Percentiles rank a stretch among this genome's conserved stretches.
Conservation (phyloP, 1,140 invertebrate genomes). For the Pogonognathellus flavescens region DNA sequence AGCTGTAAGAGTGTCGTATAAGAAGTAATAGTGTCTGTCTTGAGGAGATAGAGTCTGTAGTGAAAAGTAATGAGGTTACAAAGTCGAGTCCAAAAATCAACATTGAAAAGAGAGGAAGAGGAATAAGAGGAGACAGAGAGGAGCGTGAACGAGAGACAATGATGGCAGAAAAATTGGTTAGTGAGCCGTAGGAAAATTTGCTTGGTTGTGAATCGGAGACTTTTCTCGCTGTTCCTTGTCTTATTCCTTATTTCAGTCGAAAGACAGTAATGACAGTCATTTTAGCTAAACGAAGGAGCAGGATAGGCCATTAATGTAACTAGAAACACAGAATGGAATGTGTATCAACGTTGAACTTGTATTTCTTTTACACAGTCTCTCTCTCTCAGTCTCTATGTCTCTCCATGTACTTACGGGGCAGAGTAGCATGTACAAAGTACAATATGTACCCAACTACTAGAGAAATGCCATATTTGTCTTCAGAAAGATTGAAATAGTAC, state of each 20-base stretch:
- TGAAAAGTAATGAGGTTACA: constrained; percentile 44
- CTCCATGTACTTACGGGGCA: no score
- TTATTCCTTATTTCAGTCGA: constrained; percentile 33
- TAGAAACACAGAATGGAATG: constrained; percentile 48
- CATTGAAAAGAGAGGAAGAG: constrained; percentile 9
- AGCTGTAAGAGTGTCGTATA: neutral
- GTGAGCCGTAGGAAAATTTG: constrained; percentile 48
- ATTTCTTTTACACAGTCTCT: no score
- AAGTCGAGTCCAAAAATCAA: constrained; percentile 42
- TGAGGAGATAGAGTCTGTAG: constrained; percentile 19
- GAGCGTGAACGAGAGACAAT: constrained; percentile 34
- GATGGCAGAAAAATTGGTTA: constrained; percentile 48
- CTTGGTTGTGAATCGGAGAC: constrained; percentile 32
- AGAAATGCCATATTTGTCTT: no score
- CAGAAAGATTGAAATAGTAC: no score
- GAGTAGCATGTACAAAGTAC: no score
- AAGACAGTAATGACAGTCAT: constrained; percentile 46
- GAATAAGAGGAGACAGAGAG: neutral
- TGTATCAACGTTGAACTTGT: no score
- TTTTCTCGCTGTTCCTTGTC: constrained; percentile 15
- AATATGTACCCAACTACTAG: no score
- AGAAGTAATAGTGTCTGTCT: neutral
- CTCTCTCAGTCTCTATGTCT: no score
- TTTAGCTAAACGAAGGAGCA: constrained; percentile 43
- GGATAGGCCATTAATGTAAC: constrained; percentile 41